Base-by-base conservation (phyloP, 2,113 vertebrate species). In the Puntigrus tetrazona region DNA sequence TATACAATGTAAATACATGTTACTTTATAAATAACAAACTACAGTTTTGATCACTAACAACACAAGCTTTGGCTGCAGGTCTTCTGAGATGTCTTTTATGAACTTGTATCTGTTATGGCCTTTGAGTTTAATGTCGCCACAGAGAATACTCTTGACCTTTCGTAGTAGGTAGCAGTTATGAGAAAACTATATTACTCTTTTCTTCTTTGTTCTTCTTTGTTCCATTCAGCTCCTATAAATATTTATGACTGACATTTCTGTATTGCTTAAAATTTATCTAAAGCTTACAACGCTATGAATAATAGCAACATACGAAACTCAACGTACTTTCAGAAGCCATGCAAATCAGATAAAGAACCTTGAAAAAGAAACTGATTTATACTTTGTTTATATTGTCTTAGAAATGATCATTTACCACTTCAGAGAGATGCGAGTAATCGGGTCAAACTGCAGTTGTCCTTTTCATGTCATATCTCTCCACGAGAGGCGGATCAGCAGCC, bases 371-470 rank as follows among this genome's bases (percentile, higher is more conserved):
- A 27, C 34, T 38, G 6, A 45, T 63, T 61, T 41, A 22, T 18
- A 27, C 63, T 78, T 84, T 83, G 69, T 27, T 83, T 41, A 16
- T 20, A 34, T 29, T 41, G 38, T 75, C 52, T 59, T 16, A 9
- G 50, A 78, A 52, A 67, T 20, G 34, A 25, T n/a, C 25, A 38
- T 22, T 57, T 20, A 11, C 31, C 31, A 31, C 47, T 84, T 69
- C 20, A 78, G 25, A 50, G 34, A 45, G 20, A 77, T 25, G 36
- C 25, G 70, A 76, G 36, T 61, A 74, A 41, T 72, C 22, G 65
- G 79, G 79, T 81, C 65, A 81, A 81, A 36, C 63, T 70, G 63
- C 43, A 41, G 41, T 61, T 81, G 84, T 65, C 78, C 78, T 74
- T 52, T 81, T 25, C 31, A 38, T 65, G 69, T 65, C 41, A 29